Conservation (phyloP, 1,140 invertebrate species). For the Chironomus striatipennis region DNA sequence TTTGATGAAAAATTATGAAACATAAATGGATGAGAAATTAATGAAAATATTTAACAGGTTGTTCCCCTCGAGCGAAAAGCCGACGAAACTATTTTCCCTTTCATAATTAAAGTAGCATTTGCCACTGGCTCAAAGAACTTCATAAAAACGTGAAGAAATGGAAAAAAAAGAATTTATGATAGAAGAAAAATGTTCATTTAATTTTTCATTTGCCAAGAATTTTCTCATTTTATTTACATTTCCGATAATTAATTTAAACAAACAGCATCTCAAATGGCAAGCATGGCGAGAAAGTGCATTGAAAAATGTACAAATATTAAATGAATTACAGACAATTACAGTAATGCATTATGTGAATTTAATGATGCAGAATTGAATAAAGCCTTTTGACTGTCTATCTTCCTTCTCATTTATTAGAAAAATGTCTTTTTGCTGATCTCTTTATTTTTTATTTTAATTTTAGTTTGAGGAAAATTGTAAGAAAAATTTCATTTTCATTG, state of each 20-base stretch:
- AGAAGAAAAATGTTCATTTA: no score
- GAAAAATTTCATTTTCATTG: no score
- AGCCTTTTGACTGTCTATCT: not conserved
- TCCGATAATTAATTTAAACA: constrained; percentile 18
- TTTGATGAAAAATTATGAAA: no score
- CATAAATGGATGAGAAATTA: not conserved
- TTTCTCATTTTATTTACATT: constrained; percentile 2
- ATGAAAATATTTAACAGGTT: constrained; percentile 16
- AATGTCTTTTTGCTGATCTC: not conserved
- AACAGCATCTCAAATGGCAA: not conserved
- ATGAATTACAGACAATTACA: constrained; percentile 1
- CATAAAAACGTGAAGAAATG: not conserved
- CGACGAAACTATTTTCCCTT: not conserved
- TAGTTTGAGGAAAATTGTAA: no score
- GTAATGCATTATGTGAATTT: constrained; percentile 4
- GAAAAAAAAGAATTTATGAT: not conserved
- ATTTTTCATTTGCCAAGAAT: not conserved
- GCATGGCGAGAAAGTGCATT: no score
- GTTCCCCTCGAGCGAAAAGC: not conserved
- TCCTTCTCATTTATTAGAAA: not conserved
- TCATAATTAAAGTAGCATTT: not conserved
- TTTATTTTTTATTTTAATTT: no score
- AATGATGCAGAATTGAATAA: not conserved
- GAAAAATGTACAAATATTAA: not conserved
- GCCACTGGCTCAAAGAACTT: not conserved